Evolutionary conservation across 2,113 vertebrate species (phyloP).

Genomic region (Centrocercus urophasianus): DNA sequence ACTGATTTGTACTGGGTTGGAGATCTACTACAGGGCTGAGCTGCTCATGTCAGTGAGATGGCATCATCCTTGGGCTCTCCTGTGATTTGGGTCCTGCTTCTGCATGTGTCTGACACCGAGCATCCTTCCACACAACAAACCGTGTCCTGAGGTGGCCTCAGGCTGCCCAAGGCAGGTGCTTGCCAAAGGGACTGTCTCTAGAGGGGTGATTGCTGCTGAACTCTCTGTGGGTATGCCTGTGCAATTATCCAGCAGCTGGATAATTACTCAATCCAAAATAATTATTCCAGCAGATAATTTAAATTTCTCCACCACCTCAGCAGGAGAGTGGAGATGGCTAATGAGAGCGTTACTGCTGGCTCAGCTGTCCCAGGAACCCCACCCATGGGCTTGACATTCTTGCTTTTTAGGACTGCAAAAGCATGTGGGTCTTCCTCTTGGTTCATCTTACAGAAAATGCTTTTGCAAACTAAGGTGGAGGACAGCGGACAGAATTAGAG

Average conservation of each 20-base stretch:
- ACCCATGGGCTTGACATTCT: not conserved
- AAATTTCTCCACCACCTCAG: constrained; percentile 2
- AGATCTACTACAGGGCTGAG: not conserved
- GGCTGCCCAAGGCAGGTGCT: not conserved
- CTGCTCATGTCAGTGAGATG: not conserved
- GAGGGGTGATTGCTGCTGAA: not conserved
- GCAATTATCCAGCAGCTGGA: constrained; percentile 9
- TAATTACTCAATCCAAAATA: not conserved
- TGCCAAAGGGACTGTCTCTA: constrained; percentile 12
- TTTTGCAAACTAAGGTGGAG: not conserved
- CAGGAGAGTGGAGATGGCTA: not conserved
- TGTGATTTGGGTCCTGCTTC: not conserved
- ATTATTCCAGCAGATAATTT: constrained; percentile 19
- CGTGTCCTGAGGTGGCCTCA: constrained; percentile 14
- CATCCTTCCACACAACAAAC: not conserved
- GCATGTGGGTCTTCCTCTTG: not conserved
- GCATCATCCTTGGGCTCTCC: not conserved
- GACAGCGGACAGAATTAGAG: accelerated
- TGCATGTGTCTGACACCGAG: accelerated
- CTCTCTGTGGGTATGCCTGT: not conserved
- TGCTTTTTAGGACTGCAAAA: not conserved
- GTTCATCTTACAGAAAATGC: not conserved
- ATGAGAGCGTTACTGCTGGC: not conserved
- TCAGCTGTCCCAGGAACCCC: not conserved
- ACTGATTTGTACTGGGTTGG: not conserved